Evolutionary conservation across 2,113 vertebrate species (phyloP).

Genomic region (Sylvietta virens): DNA sequence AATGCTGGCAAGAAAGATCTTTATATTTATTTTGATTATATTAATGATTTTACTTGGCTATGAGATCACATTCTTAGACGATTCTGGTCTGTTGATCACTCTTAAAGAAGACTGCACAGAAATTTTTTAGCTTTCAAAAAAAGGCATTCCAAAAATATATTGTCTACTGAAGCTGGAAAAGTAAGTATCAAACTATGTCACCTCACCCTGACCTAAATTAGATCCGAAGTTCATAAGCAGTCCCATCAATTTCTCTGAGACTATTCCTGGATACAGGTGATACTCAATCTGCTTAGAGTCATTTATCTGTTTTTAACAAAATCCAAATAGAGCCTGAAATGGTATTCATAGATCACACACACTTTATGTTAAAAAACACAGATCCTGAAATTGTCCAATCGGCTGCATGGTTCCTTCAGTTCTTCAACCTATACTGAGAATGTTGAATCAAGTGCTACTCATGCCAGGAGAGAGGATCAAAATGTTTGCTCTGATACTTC

Average conservation of each 20-base stretch:
- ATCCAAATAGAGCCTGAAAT: not conserved
- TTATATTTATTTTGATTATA: not conserved
- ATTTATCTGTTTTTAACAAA: not conserved
- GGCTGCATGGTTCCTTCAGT: not conserved
- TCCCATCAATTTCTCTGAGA: not conserved
- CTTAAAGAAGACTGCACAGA: not conserved
- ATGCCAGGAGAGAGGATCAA: not conserved
- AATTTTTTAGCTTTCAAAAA: not conserved
- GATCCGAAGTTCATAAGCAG: not conserved
- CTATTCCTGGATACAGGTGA: not conserved
- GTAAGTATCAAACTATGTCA: not conserved
- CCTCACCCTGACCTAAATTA: not conserved
- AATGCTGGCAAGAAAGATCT: not conserved
- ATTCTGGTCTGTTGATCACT: not conserved
- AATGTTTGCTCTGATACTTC: not conserved
- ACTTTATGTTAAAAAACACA: not conserved
- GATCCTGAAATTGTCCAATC: not conserved
- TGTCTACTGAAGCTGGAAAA: not conserved
- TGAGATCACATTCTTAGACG: not conserved
- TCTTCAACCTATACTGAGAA: not conserved
- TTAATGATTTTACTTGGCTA: not conserved
- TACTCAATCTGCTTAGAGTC: not conserved
- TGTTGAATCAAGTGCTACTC: not conserved
- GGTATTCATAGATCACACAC: not conserved
- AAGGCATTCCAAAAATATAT: not conserved